Evolutionary conservation across 2,113 vertebrate genomes (phyloP).

Genomic region (Xiphias gladius): DNA sequence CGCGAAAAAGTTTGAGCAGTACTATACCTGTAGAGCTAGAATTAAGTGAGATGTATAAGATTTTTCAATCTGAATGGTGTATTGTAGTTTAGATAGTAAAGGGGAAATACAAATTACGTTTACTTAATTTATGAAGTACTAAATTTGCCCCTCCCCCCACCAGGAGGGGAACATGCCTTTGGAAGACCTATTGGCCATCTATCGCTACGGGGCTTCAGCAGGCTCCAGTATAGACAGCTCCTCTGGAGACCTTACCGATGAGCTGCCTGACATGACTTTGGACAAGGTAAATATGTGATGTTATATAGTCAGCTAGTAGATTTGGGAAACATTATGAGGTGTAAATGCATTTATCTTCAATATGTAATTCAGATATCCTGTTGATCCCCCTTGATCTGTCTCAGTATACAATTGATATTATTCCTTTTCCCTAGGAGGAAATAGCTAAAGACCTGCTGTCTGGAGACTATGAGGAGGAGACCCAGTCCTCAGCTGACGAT

Average conservation of each 20-base stretch:
- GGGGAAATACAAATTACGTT: neutral
- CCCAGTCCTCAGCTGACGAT: conserved; percentile 98
- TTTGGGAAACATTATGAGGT: neutral
- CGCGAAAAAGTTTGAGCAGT: neutral
- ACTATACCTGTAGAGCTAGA: neutral
- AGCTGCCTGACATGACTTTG: conserved; percentile 97
- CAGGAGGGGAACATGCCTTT: conserved; percentile 98
- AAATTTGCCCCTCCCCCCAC: neutral
- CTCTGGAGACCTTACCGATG: conserved; percentile 95
- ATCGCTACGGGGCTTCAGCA: conserved; percentile 93
- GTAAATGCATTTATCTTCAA: neutral
- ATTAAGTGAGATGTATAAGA: neutral
- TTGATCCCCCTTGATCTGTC: neutral
- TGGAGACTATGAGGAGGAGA: conserved; percentile 97
- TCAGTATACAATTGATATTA: neutral
- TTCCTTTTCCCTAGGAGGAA: conserved; percentile 88
- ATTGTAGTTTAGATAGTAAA: neutral
- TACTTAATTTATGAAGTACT: neutral
- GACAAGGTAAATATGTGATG: conserved; percentile 90
- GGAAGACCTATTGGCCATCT: conserved; percentile 95
- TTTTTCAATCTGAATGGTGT: neutral
- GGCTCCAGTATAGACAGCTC: conserved; percentile 94
- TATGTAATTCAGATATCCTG: neutral
- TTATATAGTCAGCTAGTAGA: neutral
- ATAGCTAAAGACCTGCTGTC: conserved; percentile 99